Conservation (phyloP, 1,140 invertebrate species). For the Idris sp. region DNA sequence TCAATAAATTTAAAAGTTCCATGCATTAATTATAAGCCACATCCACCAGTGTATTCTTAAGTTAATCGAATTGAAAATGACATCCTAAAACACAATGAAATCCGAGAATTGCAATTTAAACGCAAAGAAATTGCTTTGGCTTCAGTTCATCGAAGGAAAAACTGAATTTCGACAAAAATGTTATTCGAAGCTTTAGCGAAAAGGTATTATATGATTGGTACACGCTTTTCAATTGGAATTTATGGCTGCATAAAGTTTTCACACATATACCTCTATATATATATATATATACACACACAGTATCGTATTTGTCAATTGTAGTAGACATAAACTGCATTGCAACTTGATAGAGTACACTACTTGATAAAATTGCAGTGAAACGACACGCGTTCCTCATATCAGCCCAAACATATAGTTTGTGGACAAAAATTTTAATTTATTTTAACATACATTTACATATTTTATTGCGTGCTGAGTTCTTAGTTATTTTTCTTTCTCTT, state of each 20-base stretch:
- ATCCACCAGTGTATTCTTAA: too few species aligned
- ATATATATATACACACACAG: too few species aligned
- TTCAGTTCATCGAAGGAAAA: background rate
- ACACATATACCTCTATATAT: constrained; percentile 15
- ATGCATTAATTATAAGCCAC: too few species aligned
- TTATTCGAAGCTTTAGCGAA: constrained; percentile 15
- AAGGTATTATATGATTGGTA: constrained; percentile 16
- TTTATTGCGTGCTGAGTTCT: background rate
- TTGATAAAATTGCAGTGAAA: constrained; percentile 47
- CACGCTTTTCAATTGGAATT: constrained; percentile 45
- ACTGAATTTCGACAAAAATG: too few species aligned
- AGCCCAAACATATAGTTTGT: constrained; percentile 37
- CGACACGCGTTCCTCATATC: constrained; percentile 34
- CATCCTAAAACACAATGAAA: too few species aligned
- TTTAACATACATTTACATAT: constrained; percentile 4
- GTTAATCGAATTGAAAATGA: too few species aligned
- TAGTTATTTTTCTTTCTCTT: too few species aligned
- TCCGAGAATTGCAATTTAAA: too few species aligned
- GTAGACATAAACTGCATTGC: constrained; percentile 43
- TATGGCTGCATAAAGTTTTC: constrained; percentile 49
- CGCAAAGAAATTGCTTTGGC: too few species aligned
- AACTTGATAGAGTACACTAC: constrained; percentile 53
- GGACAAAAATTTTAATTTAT: constrained; percentile 15
- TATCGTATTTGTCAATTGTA: constrained; percentile 45
- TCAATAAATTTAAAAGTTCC: too few species aligned